phyloP scores from a whole-genome alignment of 37 sponge, comb jelly and placozoan genomes.

The Eunapius fragilis region DNA sequence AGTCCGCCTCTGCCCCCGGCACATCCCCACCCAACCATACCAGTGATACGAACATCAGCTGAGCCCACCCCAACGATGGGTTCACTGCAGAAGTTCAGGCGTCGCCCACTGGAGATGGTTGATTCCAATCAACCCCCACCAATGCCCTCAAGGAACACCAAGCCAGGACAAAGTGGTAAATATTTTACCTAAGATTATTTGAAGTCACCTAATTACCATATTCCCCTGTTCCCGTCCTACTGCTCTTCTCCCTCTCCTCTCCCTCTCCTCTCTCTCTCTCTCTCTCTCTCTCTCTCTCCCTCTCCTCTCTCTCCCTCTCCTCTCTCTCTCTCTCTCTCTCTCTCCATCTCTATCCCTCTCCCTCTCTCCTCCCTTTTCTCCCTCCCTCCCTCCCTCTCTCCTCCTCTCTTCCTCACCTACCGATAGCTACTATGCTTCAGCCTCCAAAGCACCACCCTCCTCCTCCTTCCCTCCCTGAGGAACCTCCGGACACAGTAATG shows the following conservation, averaged over 20 bases:
- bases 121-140: constrained; percentile 58
- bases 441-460: background rate
- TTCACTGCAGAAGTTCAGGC: constrained; percentile 17
- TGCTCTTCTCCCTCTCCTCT: too few species aligned
- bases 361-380: background rate
- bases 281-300: background rate
- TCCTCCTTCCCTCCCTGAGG: constrained; percentile 1
- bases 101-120: constrained; percentile 34
- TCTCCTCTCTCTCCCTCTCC: background rate
- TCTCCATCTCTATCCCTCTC: background rate
- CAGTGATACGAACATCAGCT: background rate
- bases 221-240: too few species aligned
- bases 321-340: background rate
- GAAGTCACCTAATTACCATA: too few species aligned
- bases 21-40: background rate
- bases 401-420: background rate
- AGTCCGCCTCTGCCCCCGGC: background rate
- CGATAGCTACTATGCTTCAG: background rate
- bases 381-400: constrained; percentile 2
- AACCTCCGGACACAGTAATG: background rate
- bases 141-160: constrained; percentile 22
- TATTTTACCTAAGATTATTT: background rate
- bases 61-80: constrained; percentile 34
- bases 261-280: background rate
- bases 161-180: constrained; percentile 2